Conservation (phyloP, 2,797 vertebrate genomes). For the Glossophaga mutica region DNA sequence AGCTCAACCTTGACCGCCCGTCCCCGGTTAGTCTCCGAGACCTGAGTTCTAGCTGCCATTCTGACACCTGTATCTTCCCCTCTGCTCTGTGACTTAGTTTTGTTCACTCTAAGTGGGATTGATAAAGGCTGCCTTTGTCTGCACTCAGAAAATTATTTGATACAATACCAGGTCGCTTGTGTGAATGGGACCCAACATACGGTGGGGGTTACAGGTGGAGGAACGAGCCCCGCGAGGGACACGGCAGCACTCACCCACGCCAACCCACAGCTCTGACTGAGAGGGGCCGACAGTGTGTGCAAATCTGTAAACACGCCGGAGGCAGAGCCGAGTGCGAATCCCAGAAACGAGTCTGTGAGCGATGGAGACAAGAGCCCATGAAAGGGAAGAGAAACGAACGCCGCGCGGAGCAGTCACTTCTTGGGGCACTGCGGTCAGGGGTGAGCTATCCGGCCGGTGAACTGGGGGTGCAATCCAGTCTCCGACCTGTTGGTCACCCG, state of each 20-base stretch:
- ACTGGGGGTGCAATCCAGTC: not conserved
- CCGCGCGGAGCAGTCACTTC: too few species aligned
- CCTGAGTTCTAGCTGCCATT: not conserved
- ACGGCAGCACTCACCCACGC: not conserved
- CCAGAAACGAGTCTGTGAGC: not conserved
- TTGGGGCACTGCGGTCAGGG: too few species aligned
- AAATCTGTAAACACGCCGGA: not conserved
- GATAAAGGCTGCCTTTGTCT: not conserved
- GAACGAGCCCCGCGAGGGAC: not conserved
- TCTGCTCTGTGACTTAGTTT: not conserved
- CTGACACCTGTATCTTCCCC: not conserved
- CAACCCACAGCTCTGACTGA: accelerated
- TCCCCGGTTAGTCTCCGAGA: not conserved
- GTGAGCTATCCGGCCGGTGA: too few species aligned
- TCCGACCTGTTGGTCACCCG: not conserved
- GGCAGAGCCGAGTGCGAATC: not conserved
- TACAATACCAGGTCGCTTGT: not conserved
- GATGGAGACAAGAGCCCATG: not conserved
- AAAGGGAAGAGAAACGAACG: not conserved
- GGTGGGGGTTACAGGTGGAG: not conserved
- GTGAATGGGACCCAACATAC: not conserved
- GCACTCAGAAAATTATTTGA: not conserved
- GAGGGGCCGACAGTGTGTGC: not conserved
- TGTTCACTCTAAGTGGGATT: not conserved
- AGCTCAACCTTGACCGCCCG: not conserved